These are phyloP conservation scores for Apantesis nais DNA, from an alignment of 2,888 invertebrate species.

Conservation along the genomic window DNA sequence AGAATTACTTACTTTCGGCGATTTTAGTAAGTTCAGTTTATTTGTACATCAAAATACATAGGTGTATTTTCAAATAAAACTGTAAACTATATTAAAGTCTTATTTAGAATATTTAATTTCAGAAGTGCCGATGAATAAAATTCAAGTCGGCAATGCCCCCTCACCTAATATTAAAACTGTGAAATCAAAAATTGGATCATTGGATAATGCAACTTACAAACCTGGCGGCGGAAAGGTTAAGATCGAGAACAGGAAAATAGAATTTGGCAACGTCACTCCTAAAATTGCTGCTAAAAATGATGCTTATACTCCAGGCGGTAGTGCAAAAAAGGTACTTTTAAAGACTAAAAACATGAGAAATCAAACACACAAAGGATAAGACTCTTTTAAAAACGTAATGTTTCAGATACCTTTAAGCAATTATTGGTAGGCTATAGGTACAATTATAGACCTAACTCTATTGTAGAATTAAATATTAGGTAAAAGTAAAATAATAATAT, in stretches of 20 bases:
- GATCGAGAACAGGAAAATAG: constrained; percentile 94
- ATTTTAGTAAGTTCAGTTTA: too few relatives aligned
- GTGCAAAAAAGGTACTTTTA: constrained; percentile 94
- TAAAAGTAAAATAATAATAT: too few relatives aligned
- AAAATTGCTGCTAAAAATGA: constrained; percentile 97
- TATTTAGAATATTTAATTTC: constrained; percentile 49
- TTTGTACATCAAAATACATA: constrained; percentile 46
- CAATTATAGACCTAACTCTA: too few relatives aligned
- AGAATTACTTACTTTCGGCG: too few relatives aligned
- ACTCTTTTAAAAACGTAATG: not conserved
- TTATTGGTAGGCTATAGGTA: too few relatives aligned
- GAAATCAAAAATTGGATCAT: constrained; percentile 96
- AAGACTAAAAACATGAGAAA: not conserved
- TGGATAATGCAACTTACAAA: constrained; percentile 95
- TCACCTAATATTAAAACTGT: constrained; percentile 96
- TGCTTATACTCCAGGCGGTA: constrained; percentile 93
- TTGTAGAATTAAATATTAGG: too few relatives aligned
- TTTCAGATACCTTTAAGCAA: too few relatives aligned
- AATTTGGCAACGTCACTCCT: constrained; percentile 93
- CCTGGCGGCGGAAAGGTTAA: constrained; percentile 95
- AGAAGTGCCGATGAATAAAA: constrained; percentile 96
- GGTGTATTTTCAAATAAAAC: not conserved
- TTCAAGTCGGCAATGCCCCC: constrained; percentile 96
- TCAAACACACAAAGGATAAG: not conserved
- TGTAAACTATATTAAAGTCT: not conserved